Conservation (phyloP, 2,888 invertebrate genomes). For the Caradrina clavipalpis region DNA sequence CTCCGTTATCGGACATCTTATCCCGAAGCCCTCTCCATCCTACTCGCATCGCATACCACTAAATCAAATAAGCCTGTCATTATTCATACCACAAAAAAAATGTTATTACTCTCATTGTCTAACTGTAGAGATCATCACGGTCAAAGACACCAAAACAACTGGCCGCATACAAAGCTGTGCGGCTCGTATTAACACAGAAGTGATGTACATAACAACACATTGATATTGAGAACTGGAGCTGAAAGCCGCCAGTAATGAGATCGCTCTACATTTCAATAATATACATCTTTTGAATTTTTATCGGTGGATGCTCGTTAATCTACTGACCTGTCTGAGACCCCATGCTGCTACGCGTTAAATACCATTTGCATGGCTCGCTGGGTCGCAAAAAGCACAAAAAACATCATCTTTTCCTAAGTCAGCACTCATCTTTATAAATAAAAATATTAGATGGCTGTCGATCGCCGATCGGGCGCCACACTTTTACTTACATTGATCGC, state of each 20-base stretch:
- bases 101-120: constrained; percentile 77
- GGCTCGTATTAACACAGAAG: constrained; percentile 63
- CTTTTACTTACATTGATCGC: constrained; percentile 84
- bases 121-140: constrained; percentile 78
- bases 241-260: constrained; percentile 75
- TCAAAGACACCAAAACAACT: constrained; percentile 81
- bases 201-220: constrained; percentile 71
- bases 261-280: constrained; percentile 60
- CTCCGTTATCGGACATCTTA: constrained; percentile 83
- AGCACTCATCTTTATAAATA: constrained; percentile 81
- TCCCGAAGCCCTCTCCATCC: constrained; percentile 68
- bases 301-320: constrained; percentile 80
- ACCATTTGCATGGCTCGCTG: constrained; percentile 82
- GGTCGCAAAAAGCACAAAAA: constrained; percentile 72
- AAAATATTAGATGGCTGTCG: constrained; percentile 78
- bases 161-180: constrained; percentile 63
- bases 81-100: constrained; percentile 72
- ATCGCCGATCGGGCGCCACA: constrained; percentile 84
- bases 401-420: constrained; percentile 73
- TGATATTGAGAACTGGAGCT: constrained; percentile 72
- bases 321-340: constrained; percentile 72
- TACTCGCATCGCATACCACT: constrained; percentile 62
- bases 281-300: constrained; percentile 76
- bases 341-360: constrained; percentile 80
- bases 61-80: constrained; percentile 69